Evolutionary conservation across 92 coral and sea anemone species (phyloP).

Genomic region (Zoanthus gigantus): DNA sequence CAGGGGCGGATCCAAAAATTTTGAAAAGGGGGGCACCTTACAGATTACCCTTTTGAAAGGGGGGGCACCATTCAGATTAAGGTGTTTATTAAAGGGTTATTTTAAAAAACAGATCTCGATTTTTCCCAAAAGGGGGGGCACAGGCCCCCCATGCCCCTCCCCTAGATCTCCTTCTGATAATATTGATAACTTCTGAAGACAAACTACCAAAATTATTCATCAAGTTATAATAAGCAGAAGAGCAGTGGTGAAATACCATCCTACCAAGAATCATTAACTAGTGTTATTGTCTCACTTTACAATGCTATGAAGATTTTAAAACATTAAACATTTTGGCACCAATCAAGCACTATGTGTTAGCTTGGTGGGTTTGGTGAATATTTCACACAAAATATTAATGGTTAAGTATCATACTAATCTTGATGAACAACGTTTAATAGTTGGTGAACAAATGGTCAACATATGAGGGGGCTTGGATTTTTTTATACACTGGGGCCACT

Average conservation of each 20-base stretch:
- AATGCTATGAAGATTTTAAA: slow-evolving; percentile 15
- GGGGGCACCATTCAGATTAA: no score
- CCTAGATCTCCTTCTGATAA: no score
- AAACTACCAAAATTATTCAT: slow-evolving; percentile 38
- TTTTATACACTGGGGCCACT: slow-evolving; percentile 31
- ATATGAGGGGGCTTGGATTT: slow-evolving; percentile 32
- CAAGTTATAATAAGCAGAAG: slow-evolving; percentile 26
- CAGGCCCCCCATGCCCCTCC: no score
- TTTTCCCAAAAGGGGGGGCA: no score
- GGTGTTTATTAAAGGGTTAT: no score
- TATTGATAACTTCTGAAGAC: slow-evolving; percentile 10
- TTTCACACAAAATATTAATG: neutral
- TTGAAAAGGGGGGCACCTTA: no score
- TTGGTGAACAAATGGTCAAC: slow-evolving; percentile 40
- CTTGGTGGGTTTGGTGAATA: neutral
- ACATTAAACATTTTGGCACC: neutral
- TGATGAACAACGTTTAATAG: slow-evolving; percentile 34
- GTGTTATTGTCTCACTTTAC: slow-evolving; percentile 40
- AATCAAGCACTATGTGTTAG: neutral
- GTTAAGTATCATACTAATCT: neutral
- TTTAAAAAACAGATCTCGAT: no score
- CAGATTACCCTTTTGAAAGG: no score
- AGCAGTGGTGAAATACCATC: slow-evolving; percentile 32
- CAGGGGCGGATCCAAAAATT: no score
- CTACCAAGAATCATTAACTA: slow-evolving; percentile 36